Percentiles rank a stretch among this genome's conserved stretches.
These are phyloP conservation scores for Orthochromis malagaraziensis DNA, from an alignment of 2,113 vertebrate genomes.

Conservation along the genomic window DNA sequence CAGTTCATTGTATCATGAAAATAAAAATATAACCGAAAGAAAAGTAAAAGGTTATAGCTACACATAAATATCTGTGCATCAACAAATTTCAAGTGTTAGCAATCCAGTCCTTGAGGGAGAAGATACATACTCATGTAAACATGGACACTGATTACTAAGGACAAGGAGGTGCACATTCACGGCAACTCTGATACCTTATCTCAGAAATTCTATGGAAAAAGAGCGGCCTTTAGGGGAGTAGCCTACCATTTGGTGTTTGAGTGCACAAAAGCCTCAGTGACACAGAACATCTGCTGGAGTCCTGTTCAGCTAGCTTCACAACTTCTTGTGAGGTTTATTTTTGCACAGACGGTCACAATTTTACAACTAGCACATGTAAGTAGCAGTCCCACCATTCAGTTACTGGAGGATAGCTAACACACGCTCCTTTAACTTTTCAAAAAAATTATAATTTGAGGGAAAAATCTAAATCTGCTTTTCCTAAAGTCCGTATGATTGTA, in stretches of 20 bases:
- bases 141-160: background rate
- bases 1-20: conserved; percentile 11
- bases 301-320: conserved; percentile 14
- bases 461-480: background rate
- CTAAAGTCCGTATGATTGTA: background rate
- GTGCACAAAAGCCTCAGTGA: conserved; percentile 33
- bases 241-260: background rate
- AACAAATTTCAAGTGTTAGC: background rate
- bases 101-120: background rate
- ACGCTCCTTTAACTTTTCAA: fast-evolving
- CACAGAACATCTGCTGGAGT: conserved; percentile 22
- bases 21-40: background rate
- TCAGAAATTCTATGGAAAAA: background rate
- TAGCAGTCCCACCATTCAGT: background rate
- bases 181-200: background rate
- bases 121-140: background rate
- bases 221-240: background rate
- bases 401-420: background rate
- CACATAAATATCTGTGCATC: background rate
- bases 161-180: background rate
- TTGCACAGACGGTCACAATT: background rate
- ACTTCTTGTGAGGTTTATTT: background rate
- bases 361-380: background rate
- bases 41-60: background rate
- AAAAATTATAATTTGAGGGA: background rate